Evolutionary conservation across 2,888 invertebrate genomes (phyloP), one percentile per base, ranked within the genome.

Genomic region (Stenolophus ochropezus): DNA sequence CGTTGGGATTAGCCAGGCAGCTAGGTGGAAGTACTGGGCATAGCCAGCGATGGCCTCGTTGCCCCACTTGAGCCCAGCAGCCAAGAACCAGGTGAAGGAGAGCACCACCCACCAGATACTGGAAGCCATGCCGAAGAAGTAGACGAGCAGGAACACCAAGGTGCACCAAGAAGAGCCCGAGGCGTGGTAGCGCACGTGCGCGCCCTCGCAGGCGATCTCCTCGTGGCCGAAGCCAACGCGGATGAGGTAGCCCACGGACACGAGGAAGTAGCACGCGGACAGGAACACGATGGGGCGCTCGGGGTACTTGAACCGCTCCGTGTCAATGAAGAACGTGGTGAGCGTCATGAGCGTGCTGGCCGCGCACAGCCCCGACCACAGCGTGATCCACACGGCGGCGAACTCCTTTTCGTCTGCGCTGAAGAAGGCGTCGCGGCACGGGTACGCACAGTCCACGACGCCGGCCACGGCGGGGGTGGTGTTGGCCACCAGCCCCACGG

Each of bases 41-140:
- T 98, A 96, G n/a, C 95, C 94, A 1, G 95, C 93, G 86, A 99
- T 98, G 11, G 98, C 98, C 90, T 99, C 99, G 89, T 97, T 97
- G 84, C 98, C 97, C 99, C 99, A 99, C 89, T 99, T 99, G 42
- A 99, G 92, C 0, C 98, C 98, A 0, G 99, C 98, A 0, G 98
- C 97, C 84, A 99, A 92, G 91, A 99, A 99, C 99, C 99, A 99
- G 65, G 98, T 98, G 89, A 99, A 95, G 75, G 98, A 96, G 14
- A 99, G 91, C 83, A 99, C 94, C 73, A 99, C 97, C 96, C 96
- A 97, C 99, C 99, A 99, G 82, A 98, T 96, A 21, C 97, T 97
- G 0, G 97, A 97, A 0, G 99, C 98, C 98, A 99, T 99, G 83
- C 98, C 98, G 91, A 99, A 99, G 92, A 97, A 99, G 91, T 99